A percentile compares a stretch with the other conserved stretches of the same genome.
Conservation (phyloP, 2,113 vertebrate species). For the Balaeniceps rex region DNA sequence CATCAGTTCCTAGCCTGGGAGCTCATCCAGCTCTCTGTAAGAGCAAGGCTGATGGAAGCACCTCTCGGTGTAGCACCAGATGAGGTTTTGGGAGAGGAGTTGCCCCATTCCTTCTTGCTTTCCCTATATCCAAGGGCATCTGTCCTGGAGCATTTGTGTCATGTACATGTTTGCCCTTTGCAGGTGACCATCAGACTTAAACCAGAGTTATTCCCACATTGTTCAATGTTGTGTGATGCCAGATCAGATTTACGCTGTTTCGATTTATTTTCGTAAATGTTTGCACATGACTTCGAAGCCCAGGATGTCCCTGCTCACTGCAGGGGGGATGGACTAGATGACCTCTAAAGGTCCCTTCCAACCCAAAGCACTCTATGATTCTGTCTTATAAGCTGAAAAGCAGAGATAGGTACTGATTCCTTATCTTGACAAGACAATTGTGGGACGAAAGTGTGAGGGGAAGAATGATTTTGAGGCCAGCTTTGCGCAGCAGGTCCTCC, state of each 20-base stretch:
- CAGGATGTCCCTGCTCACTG: too few species aligned
- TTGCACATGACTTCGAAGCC: not conserved
- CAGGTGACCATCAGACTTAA: not conserved
- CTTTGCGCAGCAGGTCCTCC: not conserved
- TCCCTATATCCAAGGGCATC: not conserved
- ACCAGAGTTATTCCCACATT: too few species aligned
- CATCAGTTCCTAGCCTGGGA: not conserved
- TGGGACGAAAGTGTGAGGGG: not conserved
- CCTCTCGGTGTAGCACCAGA: not conserved
- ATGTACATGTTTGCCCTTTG: fast-evolving
- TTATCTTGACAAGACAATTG: not conserved
- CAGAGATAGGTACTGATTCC: not conserved
- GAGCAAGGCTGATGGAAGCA: not conserved
- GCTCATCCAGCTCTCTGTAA: not conserved
- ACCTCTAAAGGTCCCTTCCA: too few species aligned
- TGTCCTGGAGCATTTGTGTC: not conserved
- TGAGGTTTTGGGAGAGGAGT: not conserved
- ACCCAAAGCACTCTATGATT: too few species aligned
- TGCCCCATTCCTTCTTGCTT: not conserved
- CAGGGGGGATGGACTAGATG: too few species aligned
- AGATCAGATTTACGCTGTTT: not conserved
- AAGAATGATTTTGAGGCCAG: not conserved
- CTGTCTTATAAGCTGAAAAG: not conserved
- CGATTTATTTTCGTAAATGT: not conserved
- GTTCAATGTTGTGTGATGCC: fast-evolving